phyloP scores from a whole-genome alignment of 1,140 invertebrate species.

The Ips nitidus region DNA sequence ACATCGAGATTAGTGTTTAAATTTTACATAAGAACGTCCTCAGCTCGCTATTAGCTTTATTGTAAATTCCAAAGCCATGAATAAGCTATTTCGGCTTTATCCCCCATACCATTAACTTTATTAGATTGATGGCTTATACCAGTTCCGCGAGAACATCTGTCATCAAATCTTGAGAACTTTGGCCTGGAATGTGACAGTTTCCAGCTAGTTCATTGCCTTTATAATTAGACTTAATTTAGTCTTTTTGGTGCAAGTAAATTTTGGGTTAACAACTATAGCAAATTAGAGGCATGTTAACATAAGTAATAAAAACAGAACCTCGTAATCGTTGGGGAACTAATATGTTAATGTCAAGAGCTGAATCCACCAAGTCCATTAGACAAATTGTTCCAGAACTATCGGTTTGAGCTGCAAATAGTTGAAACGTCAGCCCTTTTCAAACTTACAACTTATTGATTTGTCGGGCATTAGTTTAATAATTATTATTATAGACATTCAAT shows the following conservation, averaged over 20 bases:
- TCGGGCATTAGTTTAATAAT: too few species aligned
- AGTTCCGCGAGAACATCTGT: background rate
- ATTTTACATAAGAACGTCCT: too few species aligned
- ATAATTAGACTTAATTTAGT: background rate
- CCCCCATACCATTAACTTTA: too few species aligned
- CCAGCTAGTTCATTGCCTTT: too few species aligned
- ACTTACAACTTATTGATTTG: too few species aligned
- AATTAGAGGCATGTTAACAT: background rate
- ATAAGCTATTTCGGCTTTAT: too few species aligned
- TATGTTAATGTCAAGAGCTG: background rate
- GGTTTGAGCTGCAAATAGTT: background rate
- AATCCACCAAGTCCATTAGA: background rate
- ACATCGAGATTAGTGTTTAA: too few species aligned
- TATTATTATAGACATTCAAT: too few species aligned
- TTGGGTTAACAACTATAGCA: background rate
- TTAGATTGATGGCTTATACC: too few species aligned
- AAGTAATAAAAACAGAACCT: conserved; percentile 1
- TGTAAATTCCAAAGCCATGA: too few species aligned
- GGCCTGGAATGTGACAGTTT: too few species aligned
- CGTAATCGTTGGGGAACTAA: background rate
- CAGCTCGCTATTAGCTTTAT: too few species aligned
- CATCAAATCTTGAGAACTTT: background rate
- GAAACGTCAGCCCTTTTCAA: background rate
- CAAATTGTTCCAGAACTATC: background rate
- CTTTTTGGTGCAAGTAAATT: background rate